These are phyloP conservation scores for Pardosa pseudoannulata DNA, from an alignment of 2,888 invertebrate genomes.

Conservation along the genomic window DNA sequence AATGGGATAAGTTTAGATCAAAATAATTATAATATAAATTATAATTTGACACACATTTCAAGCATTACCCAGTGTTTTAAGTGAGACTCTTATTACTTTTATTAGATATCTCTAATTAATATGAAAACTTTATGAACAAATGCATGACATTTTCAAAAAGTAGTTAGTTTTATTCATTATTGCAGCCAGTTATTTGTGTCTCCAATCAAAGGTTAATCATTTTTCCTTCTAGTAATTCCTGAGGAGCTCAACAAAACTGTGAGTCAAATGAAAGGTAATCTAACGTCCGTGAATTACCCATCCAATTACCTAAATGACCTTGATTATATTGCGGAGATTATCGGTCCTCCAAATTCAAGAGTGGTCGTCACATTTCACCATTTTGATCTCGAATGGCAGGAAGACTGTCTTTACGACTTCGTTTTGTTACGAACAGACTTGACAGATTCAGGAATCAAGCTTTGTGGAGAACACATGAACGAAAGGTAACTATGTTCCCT, in stretches of 20 bases:
- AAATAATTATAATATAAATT: no score
- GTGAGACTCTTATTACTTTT: no score
- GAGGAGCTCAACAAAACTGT: conserved; percentile 71
- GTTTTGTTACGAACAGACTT: conserved; percentile 81
- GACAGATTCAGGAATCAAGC: conserved; percentile 16
- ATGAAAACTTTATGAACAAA: no score
- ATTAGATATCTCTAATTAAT: no score
- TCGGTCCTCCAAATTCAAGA: conserved; percentile 83
- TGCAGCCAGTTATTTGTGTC: no score
- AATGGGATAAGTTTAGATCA: no score
- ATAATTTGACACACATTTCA: no score
- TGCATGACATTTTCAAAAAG: no score
- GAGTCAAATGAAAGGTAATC: conserved; percentile 80
- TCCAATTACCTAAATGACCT: conserved; percentile 85
- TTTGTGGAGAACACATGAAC: conserved; percentile 50
- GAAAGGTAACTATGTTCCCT: not conserved
- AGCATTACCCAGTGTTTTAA: no score
- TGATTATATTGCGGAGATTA: conserved; percentile 84
- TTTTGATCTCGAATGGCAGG: conserved; percentile 86
- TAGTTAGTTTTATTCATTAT: no score
- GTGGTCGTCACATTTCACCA: conserved; percentile 81
- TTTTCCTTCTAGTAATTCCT: conserved; percentile 54
- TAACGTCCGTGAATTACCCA: conserved; percentile 85
- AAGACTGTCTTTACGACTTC: conserved; percentile 88
- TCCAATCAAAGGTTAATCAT: no score